Conservation (phyloP, 2,797 vertebrate species). For the Oreochromis mossambicus region DNA sequence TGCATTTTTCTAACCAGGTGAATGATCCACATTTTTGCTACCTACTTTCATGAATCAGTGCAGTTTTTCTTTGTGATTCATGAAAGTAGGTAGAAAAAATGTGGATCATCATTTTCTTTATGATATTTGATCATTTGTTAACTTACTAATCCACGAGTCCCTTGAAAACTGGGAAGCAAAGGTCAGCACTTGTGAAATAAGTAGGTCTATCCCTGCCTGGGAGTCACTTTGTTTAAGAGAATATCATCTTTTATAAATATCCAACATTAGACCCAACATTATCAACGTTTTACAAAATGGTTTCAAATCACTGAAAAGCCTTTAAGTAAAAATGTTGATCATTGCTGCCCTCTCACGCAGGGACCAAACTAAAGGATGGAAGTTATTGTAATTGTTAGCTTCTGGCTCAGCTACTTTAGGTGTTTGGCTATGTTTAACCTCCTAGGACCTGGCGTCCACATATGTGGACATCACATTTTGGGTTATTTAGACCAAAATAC, state of each 20-base stretch:
- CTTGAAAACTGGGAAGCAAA: not conserved
- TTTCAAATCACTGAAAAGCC: not conserved
- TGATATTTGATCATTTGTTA: not conserved
- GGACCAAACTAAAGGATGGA: not conserved
- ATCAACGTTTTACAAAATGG: not conserved
- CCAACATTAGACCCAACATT: not conserved
- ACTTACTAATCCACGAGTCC: not conserved
- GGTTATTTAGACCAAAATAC: too few species aligned
- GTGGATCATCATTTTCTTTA: too few species aligned
- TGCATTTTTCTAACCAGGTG: not conserved
- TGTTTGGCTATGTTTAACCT: not conserved
- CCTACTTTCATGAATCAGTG: rapidly evolving
- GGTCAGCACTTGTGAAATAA: rapidly evolving
- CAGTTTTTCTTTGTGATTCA: too few species aligned
- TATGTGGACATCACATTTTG: too few species aligned
- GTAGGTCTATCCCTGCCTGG: not conserved
- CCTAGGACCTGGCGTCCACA: too few species aligned
- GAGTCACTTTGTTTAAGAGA: not conserved
- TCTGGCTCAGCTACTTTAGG: not conserved
- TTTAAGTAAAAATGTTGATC: not conserved
- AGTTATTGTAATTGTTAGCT: not conserved
- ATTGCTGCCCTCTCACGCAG: not conserved
- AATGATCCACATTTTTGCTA: not conserved
- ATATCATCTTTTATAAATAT: not conserved
- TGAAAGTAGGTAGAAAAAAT: too few species aligned